Base-by-base conservation (phyloP, 2,113 vertebrate species). In the Balaeniceps rex region DNA sequence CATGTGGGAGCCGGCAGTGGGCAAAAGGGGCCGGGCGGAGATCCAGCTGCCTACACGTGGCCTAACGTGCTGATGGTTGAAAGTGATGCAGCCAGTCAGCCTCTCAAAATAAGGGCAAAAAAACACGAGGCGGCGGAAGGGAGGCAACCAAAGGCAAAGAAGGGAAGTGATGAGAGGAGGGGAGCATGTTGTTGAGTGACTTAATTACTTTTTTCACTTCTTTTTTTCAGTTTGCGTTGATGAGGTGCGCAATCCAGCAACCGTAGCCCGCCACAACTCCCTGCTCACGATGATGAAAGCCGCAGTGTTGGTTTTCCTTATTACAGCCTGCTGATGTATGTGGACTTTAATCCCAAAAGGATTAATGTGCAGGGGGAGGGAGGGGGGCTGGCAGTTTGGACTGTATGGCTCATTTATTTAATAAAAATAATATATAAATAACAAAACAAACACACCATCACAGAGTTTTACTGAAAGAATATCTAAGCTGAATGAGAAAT, bases 1-100 rank as follows among this genome's bases (percentile, higher is more conserved):
- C 0, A 1, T 9, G 44, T 28, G 52, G 11, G 31, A 69, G n/a
- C 28, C 3, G 3, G n/a, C 0, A 0, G 22, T 5, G 49, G 74
- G 75, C 26, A 55, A 40, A 74, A 52, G 1, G 19, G 19, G 22
- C 38, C 1, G 3, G 40, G 19, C 0, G 11, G 49, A 85, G 58
- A 44, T 49, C 36, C 6, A 6, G 57, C 52, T 86, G 75, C 34
- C 61, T 29, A 15, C 36, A 47, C 1, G 2, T 1, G 12, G 76
- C n/a, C 49, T 58, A 6, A 29, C 0, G 1, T 38, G 44, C 65
- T 40, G n/a, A 70, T 10, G 78, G 66, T 3, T 66, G 54, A n/a
- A 83, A 79, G 63, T 1, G 6, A 71, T 54, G 55, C 55, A 63
- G 63, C 10, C 64, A 47, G 42, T 19, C 47, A 51, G 23, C 10